These are phyloP conservation scores for Habrosyne pyritoides DNA, from an alignment of 2,888 invertebrate genomes.

Conservation along the genomic window DNA sequence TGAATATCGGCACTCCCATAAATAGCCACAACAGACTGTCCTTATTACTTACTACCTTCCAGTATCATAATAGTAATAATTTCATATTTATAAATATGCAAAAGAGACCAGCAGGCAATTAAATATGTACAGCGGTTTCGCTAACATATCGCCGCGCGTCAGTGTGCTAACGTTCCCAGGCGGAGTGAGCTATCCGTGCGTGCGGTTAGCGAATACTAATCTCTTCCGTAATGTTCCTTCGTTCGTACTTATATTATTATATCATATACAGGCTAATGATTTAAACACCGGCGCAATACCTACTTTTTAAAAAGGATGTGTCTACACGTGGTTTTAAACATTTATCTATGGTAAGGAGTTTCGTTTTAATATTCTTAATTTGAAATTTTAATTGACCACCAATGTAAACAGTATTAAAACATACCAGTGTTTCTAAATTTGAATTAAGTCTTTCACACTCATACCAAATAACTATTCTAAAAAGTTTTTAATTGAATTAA, in stretches of 20 bases:
- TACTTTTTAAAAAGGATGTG: neutral
- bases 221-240: slow-evolving; percentile 3
- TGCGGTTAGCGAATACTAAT: neutral
- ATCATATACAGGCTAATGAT: neutral
- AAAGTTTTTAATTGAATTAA: neutral
- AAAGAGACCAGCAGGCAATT: neutral
- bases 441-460: neutral
- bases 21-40: neutral
- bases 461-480: neutral
- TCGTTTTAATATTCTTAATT: neutral
- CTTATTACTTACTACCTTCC: neutral
- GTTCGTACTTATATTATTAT: neutral
- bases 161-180: slow-evolving; percentile 4
- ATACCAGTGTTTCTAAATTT: neutral
- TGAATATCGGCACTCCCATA: neutral
- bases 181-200: neutral
- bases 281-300: neutral
- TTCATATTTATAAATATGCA: slow-evolving; percentile 1
- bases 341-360: neutral
- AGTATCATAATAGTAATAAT: neutral
- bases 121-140: slow-evolving; percentile 6
- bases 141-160: neutral
- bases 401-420: too few species aligned
- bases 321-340: neutral
- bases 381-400: too few species aligned